Evolutionary conservation across 2,888 invertebrate genomes (phyloP).

Genomic region (Melitaea athalia): DNA sequence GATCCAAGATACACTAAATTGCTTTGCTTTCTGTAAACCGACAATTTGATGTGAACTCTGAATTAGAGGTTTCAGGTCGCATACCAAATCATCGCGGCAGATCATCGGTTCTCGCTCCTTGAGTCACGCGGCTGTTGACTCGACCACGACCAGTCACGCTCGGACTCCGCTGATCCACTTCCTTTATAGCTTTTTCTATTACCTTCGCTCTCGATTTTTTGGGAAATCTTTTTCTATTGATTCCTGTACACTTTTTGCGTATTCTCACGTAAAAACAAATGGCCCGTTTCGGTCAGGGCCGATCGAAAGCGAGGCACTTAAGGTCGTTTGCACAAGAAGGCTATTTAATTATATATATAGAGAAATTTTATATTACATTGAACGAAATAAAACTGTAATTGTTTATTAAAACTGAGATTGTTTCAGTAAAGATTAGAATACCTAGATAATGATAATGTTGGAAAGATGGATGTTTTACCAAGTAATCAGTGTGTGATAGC

Average conservation of each 20-base stretch:
- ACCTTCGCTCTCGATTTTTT: constrained; percentile 27
- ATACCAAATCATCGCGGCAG: neutral
- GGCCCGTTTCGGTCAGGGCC: constrained; percentile 30
- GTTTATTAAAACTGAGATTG: too few relatives aligned
- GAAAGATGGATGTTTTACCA: neutral
- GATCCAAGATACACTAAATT: too few relatives aligned
- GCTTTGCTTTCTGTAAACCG: too few relatives aligned
- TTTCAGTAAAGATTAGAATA: too few relatives aligned
- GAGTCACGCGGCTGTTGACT: constrained; percentile 10
- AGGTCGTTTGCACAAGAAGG: constrained; percentile 29
- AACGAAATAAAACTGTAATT: neutral
- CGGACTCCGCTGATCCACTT: constrained; percentile 40
- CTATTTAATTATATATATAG: constrained; percentile 10
- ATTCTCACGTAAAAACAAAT: constrained; percentile 23
- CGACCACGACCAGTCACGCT: constrained; percentile 39
- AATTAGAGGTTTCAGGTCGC: neutral
- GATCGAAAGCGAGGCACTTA: constrained; percentile 31
- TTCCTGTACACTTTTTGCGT: constrained; percentile 28
- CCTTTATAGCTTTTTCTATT: constrained; percentile 35
- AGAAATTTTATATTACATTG: constrained; percentile 1
- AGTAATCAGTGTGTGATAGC: neutral
- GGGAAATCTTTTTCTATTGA: constrained; percentile 20
- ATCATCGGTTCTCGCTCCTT: constrained; percentile 1
- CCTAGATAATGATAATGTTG: neutral
- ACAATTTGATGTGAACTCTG: neutral